These are phyloP conservation scores for Cataglyphis livida DNA, from an alignment of 2,888 invertebrate species.

Conservation along the genomic window DNA sequence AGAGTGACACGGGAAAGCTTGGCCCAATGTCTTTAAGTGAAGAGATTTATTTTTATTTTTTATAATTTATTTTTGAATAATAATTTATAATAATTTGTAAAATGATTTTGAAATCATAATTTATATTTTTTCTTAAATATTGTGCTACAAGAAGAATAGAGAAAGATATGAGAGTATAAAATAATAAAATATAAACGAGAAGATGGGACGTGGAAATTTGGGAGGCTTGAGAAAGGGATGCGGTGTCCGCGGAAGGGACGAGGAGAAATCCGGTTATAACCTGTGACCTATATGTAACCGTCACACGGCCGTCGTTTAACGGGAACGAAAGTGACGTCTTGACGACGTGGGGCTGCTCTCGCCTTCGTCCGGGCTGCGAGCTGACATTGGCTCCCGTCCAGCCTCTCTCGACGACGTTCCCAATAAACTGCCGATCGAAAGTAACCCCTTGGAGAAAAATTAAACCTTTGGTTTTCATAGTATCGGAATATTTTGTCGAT, in stretches of 20 bases:
- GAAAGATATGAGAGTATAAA: background rate
- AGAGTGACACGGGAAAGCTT: background rate
- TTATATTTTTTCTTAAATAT: background rate
- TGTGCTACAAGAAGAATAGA: background rate
- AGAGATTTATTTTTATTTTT: no score
- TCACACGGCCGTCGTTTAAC: constrained; percentile 22
- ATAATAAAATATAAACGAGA: background rate
- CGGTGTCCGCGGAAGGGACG: background rate
- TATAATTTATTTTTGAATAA: no score
- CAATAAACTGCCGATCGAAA: constrained; percentile 55
- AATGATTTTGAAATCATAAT: no score
- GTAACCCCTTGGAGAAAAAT: background rate
- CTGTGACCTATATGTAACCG: constrained; percentile 35
- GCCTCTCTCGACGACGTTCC: constrained; percentile 24
- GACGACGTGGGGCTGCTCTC: constrained; percentile 30
- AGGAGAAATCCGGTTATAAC: background rate
- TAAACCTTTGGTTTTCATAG: background rate
- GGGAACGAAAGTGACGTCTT: constrained; percentile 50
- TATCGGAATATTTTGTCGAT: background rate
- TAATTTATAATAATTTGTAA: no score
- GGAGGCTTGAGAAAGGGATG: background rate
- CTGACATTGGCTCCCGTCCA: constrained; percentile 64
- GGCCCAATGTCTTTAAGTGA: background rate
- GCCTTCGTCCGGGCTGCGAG: constrained; percentile 30
- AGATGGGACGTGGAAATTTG: background rate